A percentile compares a stretch with the other conserved stretches of the same genome.
These are phyloP conservation scores for Dufourea novaeangliae DNA, from an alignment of 1,140 invertebrate species.

Conservation along the genomic window DNA sequence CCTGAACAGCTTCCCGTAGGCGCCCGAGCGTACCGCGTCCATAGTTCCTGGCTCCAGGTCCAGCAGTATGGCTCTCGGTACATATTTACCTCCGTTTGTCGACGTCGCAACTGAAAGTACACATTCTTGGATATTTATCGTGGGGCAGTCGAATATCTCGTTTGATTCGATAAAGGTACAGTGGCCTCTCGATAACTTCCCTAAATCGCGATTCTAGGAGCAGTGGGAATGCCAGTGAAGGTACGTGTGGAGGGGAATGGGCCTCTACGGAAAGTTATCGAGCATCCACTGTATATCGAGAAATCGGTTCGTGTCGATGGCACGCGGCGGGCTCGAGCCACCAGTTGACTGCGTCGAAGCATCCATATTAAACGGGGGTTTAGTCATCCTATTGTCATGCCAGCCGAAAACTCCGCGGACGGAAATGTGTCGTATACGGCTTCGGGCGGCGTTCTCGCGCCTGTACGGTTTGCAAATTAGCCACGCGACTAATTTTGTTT, in stretches of 20 bases:
- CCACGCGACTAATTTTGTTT: background rate
- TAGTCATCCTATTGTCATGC: constrained; percentile 51
- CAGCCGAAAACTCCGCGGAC: constrained; percentile 35
- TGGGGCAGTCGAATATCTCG: no score
- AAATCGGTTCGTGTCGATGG: background rate
- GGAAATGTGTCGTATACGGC: constrained; percentile 51
- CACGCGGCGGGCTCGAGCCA: constrained; percentile 6
- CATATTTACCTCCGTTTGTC: constrained; percentile 85
- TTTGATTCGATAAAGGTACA: no score
- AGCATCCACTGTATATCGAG: no score
- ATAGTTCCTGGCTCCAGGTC: constrained; percentile 90
- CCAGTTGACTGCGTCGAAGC: background rate
- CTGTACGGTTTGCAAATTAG: constrained; percentile 49
- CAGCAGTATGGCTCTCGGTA: constrained; percentile 89
- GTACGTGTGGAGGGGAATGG: no score
- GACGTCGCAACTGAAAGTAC: constrained; percentile 69
- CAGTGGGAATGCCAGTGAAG: no score
- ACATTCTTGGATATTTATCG: no score
- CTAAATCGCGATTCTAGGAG: no score
- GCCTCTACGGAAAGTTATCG: no score
- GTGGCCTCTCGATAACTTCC: no score
- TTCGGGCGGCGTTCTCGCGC: constrained; percentile 3
- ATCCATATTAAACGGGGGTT: constrained; percentile 43
- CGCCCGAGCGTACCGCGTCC: constrained; percentile 88
- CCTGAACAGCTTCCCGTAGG: constrained; percentile 88